Evolutionary conservation across 2,797 vertebrate species (phyloP).

Genomic region (Falco cherrug): DNA sequence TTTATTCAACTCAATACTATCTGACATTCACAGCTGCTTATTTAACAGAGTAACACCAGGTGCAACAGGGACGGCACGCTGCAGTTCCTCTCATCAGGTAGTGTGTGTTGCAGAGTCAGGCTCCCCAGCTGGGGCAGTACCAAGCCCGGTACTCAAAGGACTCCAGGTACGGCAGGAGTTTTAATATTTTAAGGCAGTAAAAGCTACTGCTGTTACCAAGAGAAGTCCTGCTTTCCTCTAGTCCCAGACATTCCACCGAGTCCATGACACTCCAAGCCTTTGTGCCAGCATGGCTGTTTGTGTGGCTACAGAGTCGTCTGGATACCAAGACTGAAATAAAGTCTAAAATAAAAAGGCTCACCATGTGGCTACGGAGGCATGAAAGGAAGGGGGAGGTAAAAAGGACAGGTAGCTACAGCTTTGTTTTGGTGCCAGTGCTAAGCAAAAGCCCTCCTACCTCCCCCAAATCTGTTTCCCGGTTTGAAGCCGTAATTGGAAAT

Average conservation of each 20-base stretch:
- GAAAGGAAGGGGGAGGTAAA: background rate
- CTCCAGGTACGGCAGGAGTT: background rate
- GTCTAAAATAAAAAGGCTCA: background rate
- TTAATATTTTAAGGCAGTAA: background rate
- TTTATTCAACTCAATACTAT: background rate
- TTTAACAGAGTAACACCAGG: background rate
- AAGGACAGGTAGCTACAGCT: background rate
- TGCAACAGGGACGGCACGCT: background rate
- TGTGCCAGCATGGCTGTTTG: background rate
- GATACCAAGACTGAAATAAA: background rate
- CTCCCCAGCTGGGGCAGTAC: background rate
- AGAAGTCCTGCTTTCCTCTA: background rate
- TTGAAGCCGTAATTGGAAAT: background rate
- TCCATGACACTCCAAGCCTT: background rate
- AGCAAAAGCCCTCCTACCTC: background rate
- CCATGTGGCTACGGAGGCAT: background rate
- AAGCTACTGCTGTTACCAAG: background rate
- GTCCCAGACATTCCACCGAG: background rate
- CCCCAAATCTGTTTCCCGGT: background rate
- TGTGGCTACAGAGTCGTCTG: background rate
- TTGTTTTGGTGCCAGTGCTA: background rate
- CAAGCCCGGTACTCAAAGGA: background rate
- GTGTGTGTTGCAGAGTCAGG: background rate
- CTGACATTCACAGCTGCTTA: background rate
- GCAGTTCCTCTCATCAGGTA: background rate